Evolutionary conservation across 2,888 invertebrate species (phyloP), one percentile per base, ranked within the genome.

Genomic region (Aphidius colemani): DNA sequence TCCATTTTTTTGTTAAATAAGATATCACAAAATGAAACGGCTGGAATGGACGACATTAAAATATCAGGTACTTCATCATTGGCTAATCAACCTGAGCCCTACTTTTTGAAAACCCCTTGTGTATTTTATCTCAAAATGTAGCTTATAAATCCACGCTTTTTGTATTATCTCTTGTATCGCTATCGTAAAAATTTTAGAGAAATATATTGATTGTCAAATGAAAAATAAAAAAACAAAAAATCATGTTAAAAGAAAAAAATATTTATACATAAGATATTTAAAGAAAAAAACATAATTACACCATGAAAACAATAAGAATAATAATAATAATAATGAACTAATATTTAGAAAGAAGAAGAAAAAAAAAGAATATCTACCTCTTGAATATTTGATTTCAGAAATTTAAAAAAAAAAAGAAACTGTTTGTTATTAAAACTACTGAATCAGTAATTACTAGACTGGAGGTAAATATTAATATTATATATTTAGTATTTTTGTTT

Each of bases 111-210:
- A 70, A 72, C 75, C 70, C 72, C 73, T 70, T 75, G 78, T 71
- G 80, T 81, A 72, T 80, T 81, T 77, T 81, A 79, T 68, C 80
- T 77, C 74, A 78, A 75, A 67, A 74, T 81, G 71, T 81, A 77
- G 57, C 48, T 30, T 39, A 46, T 30, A 30, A 30, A 30, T 30
- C 5, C 30, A 30, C 0, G 30, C 30, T 30, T 30, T 30, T 30
- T 30, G 30, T 30, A 30, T 30, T 30, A 30, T 30, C 30, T 30
- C 30, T 30, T 44, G 55, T 18, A 55, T 51, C 51, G 30, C 39
- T 39, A 8, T 30, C 6, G 48, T n/a, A 30, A 53, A 30, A 53
- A 30, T 30, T 7, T 10, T 8, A 53, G 39, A 39, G 40, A 53
- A 39, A 53, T 40, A 53, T 39, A n/a, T 39, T 39, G 53, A 39